Base-by-base conservation (phyloP, 2,888 invertebrate species). In the Acleris laterana region DNA sequence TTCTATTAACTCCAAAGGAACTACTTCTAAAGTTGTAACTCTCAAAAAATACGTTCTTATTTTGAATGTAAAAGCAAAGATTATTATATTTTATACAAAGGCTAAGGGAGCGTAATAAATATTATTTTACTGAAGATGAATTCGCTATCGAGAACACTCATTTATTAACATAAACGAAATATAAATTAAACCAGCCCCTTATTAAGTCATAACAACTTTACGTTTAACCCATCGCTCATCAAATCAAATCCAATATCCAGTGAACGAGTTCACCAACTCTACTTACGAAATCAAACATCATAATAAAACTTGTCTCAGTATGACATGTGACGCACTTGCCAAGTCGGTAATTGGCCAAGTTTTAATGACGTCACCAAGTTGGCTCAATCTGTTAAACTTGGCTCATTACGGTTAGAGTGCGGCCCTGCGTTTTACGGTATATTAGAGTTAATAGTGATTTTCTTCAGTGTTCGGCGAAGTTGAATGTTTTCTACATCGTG, bases 271-370 rank as follows among this genome's bases (percentile, higher is more conserved):
- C 44, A 56, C 55, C 44, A 60, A 56, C 44, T 60, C 49, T 42
- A 49, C 59, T 64, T 55, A 55, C 44, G 28, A 44, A 65, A 65
- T 65, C 55, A 60, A 65, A 65, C 65, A 65, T 65, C 44, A 65
- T 65, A 61, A 61, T 61, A 65, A 65, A 65, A 60, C 50, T 65
- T 61, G 28, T 42, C 28, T 17, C 50, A 13, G 13, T 38, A 59
- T 71, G 71, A 70, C 70, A 70, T 68, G 70, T 69, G 71, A 73
- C 71, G 70, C 70, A 61, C 66, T 66, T 66, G 56, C 56, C 66
- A 66, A 66, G 68, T 69, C 66, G 62, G 70, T 75, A 78, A 78
- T 76, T 77, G 78, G 70, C 68, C 68, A 77, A 77, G 76, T 77
- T 77, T 77, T 73, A 78, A 77, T 70, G 74, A 77, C 66, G 53